Evolutionary conservation across 2,888 invertebrate species (phyloP), one percentile per base, ranked within the genome.

Genomic region (Linyphia triangularis): DNA sequence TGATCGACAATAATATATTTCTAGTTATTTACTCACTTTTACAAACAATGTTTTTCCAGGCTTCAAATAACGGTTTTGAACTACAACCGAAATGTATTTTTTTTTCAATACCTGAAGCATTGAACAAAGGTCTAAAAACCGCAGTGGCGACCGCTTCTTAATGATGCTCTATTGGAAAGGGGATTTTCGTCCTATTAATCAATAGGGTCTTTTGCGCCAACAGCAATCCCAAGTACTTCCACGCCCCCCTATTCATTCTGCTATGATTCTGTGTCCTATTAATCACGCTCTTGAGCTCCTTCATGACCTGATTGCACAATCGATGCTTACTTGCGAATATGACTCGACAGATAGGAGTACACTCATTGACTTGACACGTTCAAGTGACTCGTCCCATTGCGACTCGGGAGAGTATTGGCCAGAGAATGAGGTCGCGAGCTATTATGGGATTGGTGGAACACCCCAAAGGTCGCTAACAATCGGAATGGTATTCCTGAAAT

Each of bases 261-360:
- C 72, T 81, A 59, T 86, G 79, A 63, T 79, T 73, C 79, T 51
- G 30, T 86, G 37, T 73, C 73, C 85, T 57, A 86, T 86, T 86
- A 86, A 86, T 86, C 78, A 85, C 63, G 22, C 63, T 59, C 73
- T 83, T 81, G 63, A 70, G 81, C 26, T 81, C 51, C 69, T 67
- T 65, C 57, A 65, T 73, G 83, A 73, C 83, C 83, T 83, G 73
- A 73, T 83, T 73, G 65, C 83, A 65, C 73, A 61, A 75, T 73
- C 67, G 22, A 57, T 65, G 37, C 77, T 63, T 63, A 40, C 73
- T 28, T 33, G 22, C 61, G 61, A 61, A 75, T 75, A 61, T 24
- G 19, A 75, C 61, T 22, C 37, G 61, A 72, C 43, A 72, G 22
- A 28, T 33, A n/a, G 16, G 6, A 51, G 26, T n/a, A 10, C 9